These are phyloP conservation scores for Galeopsomyia nigrocyanea DNA, from an alignment of 2,888 invertebrate genomes.

Conservation along the genomic window DNA sequence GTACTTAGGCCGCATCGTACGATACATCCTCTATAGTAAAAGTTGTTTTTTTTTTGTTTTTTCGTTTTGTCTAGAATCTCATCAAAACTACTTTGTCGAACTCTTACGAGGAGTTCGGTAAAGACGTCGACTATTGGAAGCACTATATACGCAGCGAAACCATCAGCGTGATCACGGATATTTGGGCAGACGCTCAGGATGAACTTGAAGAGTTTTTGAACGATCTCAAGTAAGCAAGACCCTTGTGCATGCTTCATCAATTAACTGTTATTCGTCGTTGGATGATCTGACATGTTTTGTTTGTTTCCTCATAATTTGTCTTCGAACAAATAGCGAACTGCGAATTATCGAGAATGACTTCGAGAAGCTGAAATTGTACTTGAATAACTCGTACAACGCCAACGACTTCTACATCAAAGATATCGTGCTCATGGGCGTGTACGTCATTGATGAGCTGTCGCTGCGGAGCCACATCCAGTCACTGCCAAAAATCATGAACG, in stretches of 20 bases:
- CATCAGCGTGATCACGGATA: conserved; percentile 75
- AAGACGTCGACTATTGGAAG: conserved; percentile 74
- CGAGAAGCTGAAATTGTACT: conserved; percentile 77
- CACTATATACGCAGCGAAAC: conserved; percentile 80
- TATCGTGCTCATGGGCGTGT: conserved; percentile 78
- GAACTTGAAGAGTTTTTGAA: conserved; percentile 79
- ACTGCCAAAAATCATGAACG: conserved; percentile 83
- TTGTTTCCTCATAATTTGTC: too few relatives aligned
- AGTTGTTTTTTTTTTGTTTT: too few relatives aligned
- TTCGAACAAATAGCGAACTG: conserved; percentile 64
- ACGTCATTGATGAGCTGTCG: conserved; percentile 83
- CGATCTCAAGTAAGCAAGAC: conserved; percentile 74
- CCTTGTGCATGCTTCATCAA: background rate
- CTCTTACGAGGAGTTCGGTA: conserved; percentile 70
- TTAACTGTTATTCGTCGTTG: conserved; percentile 31
- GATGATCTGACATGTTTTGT: conserved; percentile 63
- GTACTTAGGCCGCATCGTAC: background rate
- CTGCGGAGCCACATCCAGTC: conserved; percentile 83
- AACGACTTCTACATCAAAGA: conserved; percentile 90
- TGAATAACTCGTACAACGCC: conserved; percentile 83
- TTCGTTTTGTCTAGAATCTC: conserved; percentile 64
- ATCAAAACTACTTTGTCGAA: conserved; percentile 68
- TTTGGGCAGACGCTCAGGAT: conserved; percentile 84
- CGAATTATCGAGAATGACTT: conserved; percentile 80
- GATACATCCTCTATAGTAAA: background rate